Base-by-base conservation (phyloP, 2,797 vertebrate genomes). In the Cossypha dichroa region DNA sequence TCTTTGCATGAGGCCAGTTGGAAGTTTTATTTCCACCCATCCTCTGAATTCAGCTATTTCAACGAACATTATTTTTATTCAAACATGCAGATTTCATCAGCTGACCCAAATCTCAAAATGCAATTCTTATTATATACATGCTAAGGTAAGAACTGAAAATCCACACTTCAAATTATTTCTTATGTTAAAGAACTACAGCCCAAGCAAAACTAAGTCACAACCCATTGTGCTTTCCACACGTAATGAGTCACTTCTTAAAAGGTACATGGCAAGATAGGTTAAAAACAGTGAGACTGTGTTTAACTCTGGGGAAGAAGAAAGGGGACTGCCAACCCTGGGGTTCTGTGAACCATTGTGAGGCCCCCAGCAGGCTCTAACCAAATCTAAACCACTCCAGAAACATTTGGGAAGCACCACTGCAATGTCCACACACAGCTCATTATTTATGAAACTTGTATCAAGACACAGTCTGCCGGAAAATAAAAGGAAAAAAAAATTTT, bases 251-350 rank as follows among this genome's bases (percentile, higher is more conserved):
- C 48, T 76, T 64, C 67, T 55, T 6, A 31, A 73, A 74, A 92
- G 48, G n/a, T 60, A 72, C 55, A 41, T 3, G 13, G 63, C 51
- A 60, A 48, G 25, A 73, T 0, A 38, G 31, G 33, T n/a, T 72
- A 45, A 84, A 86, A 48, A 16, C 6, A 75, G 33, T 3, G 17
- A 62, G 34, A 36, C 23, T 76, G 51, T 28, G 40, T 46, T 25
- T 25, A 46, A 45, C 26, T 51, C 16, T 51, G 49, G 20, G 25
- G 54, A 40, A 51, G 17, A 13, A 26, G 13, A 55, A 38, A 7
- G 7, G 7, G 5, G 5, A 20, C 13, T 43, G 1, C 0, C 28
- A 74, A 15, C 13, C 38, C 13, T 28, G 46, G 15, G 2, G 54
- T 48, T 31, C 17, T 33, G 15, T 14, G 52, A 13, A 4, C 25